Conservation (phyloP, 1,140 invertebrate genomes). For the Drosophila fuyamai region DNA sequence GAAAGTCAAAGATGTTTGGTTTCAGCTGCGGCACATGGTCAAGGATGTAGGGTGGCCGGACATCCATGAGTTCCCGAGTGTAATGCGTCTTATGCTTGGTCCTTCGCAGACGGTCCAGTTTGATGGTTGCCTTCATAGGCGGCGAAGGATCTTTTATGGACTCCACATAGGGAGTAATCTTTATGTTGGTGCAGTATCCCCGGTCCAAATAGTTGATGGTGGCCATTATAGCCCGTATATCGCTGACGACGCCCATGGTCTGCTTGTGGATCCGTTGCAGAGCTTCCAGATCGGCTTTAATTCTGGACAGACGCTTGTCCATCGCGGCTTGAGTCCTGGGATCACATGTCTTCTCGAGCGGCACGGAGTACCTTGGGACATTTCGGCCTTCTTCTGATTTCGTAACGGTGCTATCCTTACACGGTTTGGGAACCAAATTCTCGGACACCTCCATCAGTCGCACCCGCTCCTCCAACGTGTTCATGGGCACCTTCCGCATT, state of each 20-base stretch:
- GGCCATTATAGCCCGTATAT: constrained; percentile 30
- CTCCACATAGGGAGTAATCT: constrained; percentile 22
- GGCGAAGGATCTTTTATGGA: neutral
- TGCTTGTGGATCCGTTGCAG: constrained; percentile 21
- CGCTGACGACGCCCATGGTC: constrained; percentile 19
- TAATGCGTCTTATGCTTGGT: neutral
- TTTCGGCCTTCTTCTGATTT: neutral
- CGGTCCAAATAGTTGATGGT: constrained; percentile 13
- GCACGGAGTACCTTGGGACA: neutral
- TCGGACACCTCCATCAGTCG: constrained; percentile 45
- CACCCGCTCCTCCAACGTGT: constrained; percentile 18
- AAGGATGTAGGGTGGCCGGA: constrained; percentile 27
- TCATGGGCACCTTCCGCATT: constrained; percentile 1
- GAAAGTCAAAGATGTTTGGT: constrained; percentile 21
- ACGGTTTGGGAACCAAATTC: constrained; percentile 11
- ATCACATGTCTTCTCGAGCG: constrained; percentile 7
- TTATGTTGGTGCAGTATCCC: neutral
- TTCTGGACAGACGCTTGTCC: constrained; percentile 11
- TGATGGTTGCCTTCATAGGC: constrained; percentile 23
- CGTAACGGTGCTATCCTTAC: neutral
- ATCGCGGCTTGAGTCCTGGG: neutral
- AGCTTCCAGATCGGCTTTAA: constrained; percentile 1
- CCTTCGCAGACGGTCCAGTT: neutral
- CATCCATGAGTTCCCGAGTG: constrained; percentile 1
- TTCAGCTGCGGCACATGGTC: constrained; percentile 26